phyloP scores from a whole-genome alignment of 2,797 vertebrate species.

The Odontamblyopus lacepedii region DNA sequence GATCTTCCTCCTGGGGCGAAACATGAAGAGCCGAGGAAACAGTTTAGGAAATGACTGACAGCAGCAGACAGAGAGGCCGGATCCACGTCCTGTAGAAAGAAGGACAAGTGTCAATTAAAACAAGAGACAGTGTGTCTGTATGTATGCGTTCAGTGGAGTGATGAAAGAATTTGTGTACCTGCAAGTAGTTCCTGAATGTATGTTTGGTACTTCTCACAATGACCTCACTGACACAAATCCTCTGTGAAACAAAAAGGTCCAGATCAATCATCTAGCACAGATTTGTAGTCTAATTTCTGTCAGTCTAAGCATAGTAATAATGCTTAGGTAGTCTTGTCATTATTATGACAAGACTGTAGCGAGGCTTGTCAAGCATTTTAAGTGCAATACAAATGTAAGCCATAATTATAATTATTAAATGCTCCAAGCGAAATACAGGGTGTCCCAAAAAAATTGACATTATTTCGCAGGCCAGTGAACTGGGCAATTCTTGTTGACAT shows the following conservation, averaged over 20 bases:
- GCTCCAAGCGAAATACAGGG: not conserved
- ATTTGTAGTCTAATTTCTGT: not conserved
- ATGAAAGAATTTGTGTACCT: conserved; percentile 73
- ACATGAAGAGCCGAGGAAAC: conserved; percentile 89
- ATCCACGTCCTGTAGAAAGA: conserved; percentile 84
- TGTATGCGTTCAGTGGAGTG: not conserved
- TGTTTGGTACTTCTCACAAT: conserved; percentile 94
- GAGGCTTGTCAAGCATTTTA: not conserved
- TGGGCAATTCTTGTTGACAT: too few species aligned
- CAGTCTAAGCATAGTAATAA: too few species aligned
- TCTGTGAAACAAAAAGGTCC: conserved; percentile 72
- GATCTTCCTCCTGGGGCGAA: conserved; percentile 76
- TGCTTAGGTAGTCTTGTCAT: too few species aligned
- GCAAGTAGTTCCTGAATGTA: conserved; percentile 91
- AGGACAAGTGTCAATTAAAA: conserved; percentile 4
- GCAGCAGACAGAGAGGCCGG: conserved; percentile 90
- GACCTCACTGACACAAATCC: conserved; percentile 88
- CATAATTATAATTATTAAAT: too few species aligned
- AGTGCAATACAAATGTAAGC: not conserved
- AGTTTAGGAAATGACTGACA: conserved; percentile 97
- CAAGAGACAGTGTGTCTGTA: not conserved
- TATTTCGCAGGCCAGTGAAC: too few species aligned
- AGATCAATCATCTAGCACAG: not conserved
- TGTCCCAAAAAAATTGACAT: too few species aligned
- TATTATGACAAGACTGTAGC: too few species aligned